These are phyloP conservation scores for Cantharis nigra DNA, from an alignment of 2,888 invertebrate genomes.

Conservation along the genomic window DNA sequence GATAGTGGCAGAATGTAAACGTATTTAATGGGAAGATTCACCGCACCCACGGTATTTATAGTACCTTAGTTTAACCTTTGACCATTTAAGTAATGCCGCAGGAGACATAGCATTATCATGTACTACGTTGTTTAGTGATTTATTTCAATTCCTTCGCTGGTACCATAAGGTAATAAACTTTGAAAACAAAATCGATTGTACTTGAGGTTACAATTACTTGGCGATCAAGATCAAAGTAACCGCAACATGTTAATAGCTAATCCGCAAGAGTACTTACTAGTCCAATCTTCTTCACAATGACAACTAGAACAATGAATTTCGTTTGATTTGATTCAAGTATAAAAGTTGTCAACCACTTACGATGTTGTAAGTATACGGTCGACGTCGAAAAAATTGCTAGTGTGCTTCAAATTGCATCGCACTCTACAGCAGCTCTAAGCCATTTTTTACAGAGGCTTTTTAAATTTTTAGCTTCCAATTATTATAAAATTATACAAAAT, in stretches of 20 bases:
- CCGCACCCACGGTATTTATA: conserved; percentile 25
- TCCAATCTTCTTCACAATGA: background rate
- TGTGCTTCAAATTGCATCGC: too few species aligned
- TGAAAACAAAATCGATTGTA: conserved; percentile 5
- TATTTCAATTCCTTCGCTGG: conserved; percentile 7
- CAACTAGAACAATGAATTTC: background rate
- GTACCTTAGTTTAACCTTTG: conserved; percentile 28
- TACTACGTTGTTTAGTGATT: conserved; percentile 14
- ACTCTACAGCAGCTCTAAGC: too few species aligned
- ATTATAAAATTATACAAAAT: background rate
- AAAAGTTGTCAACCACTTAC: background rate
- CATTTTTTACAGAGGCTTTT: too few species aligned
- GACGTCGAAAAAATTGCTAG: background rate
- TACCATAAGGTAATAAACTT: conserved; percentile 3
- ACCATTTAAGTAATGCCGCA: conserved; percentile 24
- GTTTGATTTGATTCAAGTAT: background rate
- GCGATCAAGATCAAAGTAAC: background rate
- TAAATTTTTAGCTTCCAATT: background rate
- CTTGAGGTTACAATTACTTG: background rate
- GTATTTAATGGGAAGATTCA: conserved; percentile 18
- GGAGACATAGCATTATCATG: conserved; percentile 21
- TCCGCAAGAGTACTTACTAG: background rate
- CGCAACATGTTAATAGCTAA: background rate
- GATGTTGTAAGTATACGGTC: background rate
- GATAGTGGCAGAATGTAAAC: conserved; percentile 1